Evolutionary conservation across 2,113 vertebrate species (phyloP), one percentile per base, ranked within the genome.

Genomic region (Budorcas taxicolor): DNA sequence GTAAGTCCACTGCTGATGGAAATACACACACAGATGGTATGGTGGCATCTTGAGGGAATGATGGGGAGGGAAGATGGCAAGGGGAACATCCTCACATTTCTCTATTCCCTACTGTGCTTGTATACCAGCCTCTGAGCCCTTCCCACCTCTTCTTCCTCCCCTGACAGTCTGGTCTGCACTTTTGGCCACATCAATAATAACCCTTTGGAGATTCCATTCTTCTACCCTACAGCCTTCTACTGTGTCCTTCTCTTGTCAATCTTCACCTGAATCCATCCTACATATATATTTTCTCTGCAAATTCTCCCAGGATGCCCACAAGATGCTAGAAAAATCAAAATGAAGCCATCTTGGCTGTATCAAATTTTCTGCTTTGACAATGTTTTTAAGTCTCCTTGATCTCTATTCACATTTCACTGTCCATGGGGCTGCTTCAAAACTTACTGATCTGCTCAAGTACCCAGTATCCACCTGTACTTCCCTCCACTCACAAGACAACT

Each of bases 301-400:
- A 19, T 80, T 4, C 33, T 86, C 43, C 12, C 15, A 40, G n/a
- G 21, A 12, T 50, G 45, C 11, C 36, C 62, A 17, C 45, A 13
- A 64, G 31, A 0, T 7, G 19, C 47, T n/a, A 43, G 19, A 88
- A 40, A 87, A 86, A 57, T 25, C 23, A 64, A 16, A 33, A 23
- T 0, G 6, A 3, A 11, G 7, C 27, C 60, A 2, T 3, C 64
- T 40, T 60, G 25, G 16, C 60, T 17, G 2, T 31, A 21, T n/a
- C 14, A 13, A 21, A 71, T 60, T 62, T 91, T 87, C n/a, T 36
- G 15, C 21, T 21, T 11, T 45, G 16, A n/a, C 7, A 55, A 17
- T 10, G 3, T 23, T 78, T 91, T 91, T n/a, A 78, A 60, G 25
- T 43, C 47, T 62, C 71, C 9, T 74, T 6, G 1, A 36, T 14